Conservation (phyloP, 30 jellyfish, hydroid and myxozoan genomes). For the Sanderia malayensis region DNA sequence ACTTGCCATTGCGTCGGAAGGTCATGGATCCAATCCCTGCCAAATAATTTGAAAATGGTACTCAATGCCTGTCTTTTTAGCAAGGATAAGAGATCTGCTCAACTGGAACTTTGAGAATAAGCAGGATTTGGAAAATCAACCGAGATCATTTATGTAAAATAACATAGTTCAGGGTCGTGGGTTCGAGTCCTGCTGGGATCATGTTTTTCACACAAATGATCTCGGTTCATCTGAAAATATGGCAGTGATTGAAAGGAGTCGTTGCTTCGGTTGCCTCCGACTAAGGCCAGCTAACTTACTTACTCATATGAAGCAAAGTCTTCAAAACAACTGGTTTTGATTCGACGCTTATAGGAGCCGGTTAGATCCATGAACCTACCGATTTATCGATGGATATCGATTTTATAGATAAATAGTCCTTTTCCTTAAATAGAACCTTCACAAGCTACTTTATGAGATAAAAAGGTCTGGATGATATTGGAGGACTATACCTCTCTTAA, state of each 20-base stretch:
- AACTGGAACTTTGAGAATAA: constrained; percentile 3
- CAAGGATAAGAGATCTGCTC: constrained; percentile 1
- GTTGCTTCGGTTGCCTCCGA: constrained; percentile 2
- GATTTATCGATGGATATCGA: neutral
- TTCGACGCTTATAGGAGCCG: neutral
- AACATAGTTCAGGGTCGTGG: no score
- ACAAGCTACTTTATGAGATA: neutral
- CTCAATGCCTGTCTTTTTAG: constrained; percentile 2
- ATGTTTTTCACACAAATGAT: no score
- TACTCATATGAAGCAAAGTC: neutral
- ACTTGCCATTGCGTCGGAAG: constrained; percentile 6
- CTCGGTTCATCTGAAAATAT: no score
- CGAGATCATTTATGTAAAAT: no score
- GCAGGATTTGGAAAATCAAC: no score
- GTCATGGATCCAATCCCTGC: constrained; percentile 4
- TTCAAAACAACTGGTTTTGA: neutral
- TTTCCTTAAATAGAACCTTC: neutral
- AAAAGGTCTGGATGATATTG: neutral
- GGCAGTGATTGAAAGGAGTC: constrained; percentile 3
- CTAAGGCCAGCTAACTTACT: constrained; percentile 4
- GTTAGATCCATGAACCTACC: constrained; percentile 1
- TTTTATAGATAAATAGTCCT: neutral
- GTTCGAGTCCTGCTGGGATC: no score
- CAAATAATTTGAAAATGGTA: neutral
- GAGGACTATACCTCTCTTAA: neutral